Evolutionary conservation across 2,888 invertebrate species (phyloP), one percentile per base, ranked within the genome.

Genomic region (Idaea biselata): DNA sequence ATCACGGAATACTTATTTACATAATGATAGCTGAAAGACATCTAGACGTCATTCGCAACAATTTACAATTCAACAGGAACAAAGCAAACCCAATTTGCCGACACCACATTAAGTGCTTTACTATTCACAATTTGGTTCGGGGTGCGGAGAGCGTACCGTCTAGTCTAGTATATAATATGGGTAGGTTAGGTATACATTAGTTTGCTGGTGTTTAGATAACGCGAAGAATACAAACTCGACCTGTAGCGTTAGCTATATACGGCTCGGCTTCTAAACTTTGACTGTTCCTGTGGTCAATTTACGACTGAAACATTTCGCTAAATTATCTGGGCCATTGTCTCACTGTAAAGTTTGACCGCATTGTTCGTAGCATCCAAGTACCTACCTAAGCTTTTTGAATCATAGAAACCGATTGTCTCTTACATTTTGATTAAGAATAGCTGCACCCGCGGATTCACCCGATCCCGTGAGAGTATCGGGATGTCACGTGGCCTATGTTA

Each of bases 261-360:
- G 14, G 44, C 44, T 44, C 44, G 14, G 44, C 44, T 44, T 44
- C 44, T 44, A 11, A 44, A 44, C 44, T 44, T 44, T 44, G 44
- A 44, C 44, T 44, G 44, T 44, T 44, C 44, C 44, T 44, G 44
- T 44, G 44, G 44, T 44, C 44, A 44, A 44, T 44, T 44, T 44
- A 44, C 44, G 44, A 44, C 44, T 44, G 33, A 44, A 44, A 44
- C 44, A 44, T 44, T 44, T 44, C 44, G 44, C 44, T 44, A 44
- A 44, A 44, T 44, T 44, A 44, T 44, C 44, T 44, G 44, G 44
- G 44, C 8, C 44, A 44, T 7, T 44, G 44, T 44, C 44, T 44
- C 11, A 8, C 44, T 44, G 2, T 14, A 14, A 44, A 44, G 44
- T 44, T 44, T 11, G 44, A 44, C 44, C 44, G 1, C 44, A 44